Base-by-base conservation (phyloP, 2,888 invertebrate genomes). In the Andrena dorsata region DNA sequence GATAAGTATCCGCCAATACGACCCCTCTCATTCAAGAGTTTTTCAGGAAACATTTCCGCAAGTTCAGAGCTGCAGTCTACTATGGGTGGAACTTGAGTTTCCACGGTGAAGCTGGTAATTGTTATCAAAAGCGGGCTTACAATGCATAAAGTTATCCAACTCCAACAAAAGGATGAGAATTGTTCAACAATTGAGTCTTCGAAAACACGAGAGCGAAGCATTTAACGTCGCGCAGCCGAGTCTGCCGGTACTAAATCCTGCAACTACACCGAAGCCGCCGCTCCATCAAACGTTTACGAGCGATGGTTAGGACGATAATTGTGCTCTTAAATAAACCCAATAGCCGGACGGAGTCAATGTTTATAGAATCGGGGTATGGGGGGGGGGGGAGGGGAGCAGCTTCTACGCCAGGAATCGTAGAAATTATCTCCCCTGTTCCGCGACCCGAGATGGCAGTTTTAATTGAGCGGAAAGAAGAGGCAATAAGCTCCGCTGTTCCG, bases 1-100 rank as follows among this genome's bases (percentile, higher is more conserved):
- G 64, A 51, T 77, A 51, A 60, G 51, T 71, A 64, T 51, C 64
- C 20, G 69, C 64, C 72, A n/a, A 74, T 68, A 30, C 58, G 10
- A 7, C 16, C 6, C 56, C 20, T 51, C 10, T 63, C 53, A 30
- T 63, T 30, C 4, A 20, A 6, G 0, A 8, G 23, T 56, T 56
- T 23, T 73, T 13, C 13, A 10, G 49, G 5, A 3, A 6, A n/a
- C n/a, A 32, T 7, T 60, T 56, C 53, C 53, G 53, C 53, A 2
- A 23, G 10, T n/a, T 32, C 16, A 6, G 26, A 1, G 1, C 16
- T 2, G 2, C 13, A 16, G 4, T 56, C 26, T 10, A 5, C 0
- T 1, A 3, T n/a, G 26, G 8, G 1, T n/a, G 10, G 3, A 13
- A 3, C 13, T 30, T 20, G 51, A 51, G 8, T 1, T 53, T 10